Percentiles rank a stretch among this genome's conserved stretches.
Evolutionary conservation across 2,113 vertebrate species (phyloP).

Genomic region (Tympanuchus pallidicinctus): DNA sequence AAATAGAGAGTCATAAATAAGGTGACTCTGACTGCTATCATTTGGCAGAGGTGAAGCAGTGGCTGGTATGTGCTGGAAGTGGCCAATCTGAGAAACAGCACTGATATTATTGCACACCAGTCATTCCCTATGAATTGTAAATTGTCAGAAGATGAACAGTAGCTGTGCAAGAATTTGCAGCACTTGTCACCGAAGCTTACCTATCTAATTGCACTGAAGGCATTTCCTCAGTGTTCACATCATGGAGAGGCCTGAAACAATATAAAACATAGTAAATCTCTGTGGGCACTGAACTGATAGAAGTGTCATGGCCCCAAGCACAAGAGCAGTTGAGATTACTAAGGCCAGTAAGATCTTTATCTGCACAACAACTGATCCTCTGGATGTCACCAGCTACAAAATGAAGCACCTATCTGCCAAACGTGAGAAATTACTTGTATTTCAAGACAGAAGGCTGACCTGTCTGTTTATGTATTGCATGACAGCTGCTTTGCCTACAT

Average conservation of each 20-base stretch:
- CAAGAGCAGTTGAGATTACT: slow-evolving; percentile 28
- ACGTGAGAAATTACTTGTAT: background rate
- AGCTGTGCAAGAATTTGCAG: slow-evolving; percentile 5
- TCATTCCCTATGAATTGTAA: background rate
- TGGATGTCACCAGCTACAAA: slow-evolving; percentile 7
- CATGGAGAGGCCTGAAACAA: background rate
- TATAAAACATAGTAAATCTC: slow-evolving; percentile 25
- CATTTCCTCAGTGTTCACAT: slow-evolving; percentile 11
- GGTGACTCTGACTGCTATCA: background rate
- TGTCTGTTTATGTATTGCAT: background rate
- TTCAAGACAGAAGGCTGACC: background rate
- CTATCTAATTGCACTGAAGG: background rate
- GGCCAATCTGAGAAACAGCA: background rate
- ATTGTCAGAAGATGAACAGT: background rate
- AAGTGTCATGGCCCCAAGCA: background rate
- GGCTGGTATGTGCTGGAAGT: background rate
- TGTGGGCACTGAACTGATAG: background rate
- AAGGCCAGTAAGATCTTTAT: slow-evolving; percentile 32
- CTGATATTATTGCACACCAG: background rate
- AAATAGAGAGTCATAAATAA: background rate
- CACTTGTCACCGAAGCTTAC: background rate
- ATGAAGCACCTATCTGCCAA: background rate
- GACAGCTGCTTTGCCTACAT: background rate
- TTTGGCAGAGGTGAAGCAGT: background rate
- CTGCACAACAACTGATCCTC: background rate